Percentiles rank a stretch among this genome's conserved stretches.
Conservation (phyloP, 2,888 invertebrate species). For the Linyphia triangularis region DNA sequence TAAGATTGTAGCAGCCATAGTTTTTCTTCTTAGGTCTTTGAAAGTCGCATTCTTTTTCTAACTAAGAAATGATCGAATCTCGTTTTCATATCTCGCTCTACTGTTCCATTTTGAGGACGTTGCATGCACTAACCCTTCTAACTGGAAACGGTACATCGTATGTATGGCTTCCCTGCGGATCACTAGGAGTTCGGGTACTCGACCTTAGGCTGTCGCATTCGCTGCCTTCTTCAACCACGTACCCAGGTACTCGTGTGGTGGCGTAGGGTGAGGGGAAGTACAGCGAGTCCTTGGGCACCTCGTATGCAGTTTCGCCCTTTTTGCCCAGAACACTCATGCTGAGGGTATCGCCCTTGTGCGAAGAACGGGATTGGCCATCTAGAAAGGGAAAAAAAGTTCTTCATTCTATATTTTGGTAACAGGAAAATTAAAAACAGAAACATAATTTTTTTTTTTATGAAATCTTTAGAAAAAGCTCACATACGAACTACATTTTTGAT, state of each 20-base stretch:
- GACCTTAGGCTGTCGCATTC: constrained; percentile 75
- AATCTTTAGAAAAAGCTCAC: neutral
- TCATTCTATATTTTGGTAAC: neutral
- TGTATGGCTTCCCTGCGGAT: constrained; percentile 74
- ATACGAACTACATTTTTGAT: too few relatives aligned
- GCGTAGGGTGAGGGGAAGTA: constrained; percentile 75
- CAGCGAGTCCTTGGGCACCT: constrained; percentile 72
- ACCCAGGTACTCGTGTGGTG: constrained; percentile 72
- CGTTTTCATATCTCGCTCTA: neutral
- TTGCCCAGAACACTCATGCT: constrained; percentile 72
- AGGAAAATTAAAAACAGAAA: neutral
- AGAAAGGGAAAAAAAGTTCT: neutral
- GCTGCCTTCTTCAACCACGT: constrained; percentile 74
- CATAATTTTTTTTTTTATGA: neutral
- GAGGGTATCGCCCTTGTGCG: constrained; percentile 73
- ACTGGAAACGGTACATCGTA: constrained; percentile 76
- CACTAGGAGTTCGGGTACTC: constrained; percentile 74
- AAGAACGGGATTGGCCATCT: constrained; percentile 69
- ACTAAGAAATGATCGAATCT: neutral
- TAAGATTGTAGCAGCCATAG: neutral
- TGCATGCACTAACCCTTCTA: constrained; percentile 74
- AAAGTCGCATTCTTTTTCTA: neutral
- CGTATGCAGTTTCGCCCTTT: constrained; percentile 70
- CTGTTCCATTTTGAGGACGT: constrained; percentile 11
- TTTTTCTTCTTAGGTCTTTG: too few relatives aligned